Evolutionary conservation across 2,888 invertebrate species (phyloP).

Genomic region (Pegoplata infirma): DNA sequence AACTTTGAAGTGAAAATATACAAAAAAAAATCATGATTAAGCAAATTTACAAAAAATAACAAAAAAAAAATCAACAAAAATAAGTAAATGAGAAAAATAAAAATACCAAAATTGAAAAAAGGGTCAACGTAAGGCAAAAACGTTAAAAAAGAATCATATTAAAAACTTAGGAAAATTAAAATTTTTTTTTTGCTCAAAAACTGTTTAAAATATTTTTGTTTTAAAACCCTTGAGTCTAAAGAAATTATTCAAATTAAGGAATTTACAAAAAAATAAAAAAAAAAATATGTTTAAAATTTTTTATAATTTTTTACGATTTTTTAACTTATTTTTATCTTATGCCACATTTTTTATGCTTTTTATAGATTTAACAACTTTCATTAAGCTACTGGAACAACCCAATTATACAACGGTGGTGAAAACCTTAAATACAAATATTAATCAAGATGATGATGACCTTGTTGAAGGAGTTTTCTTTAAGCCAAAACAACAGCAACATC

Average conservation of each 20-base stretch:
- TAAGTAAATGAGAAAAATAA: too few relatives aligned
- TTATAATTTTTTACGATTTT: conserved; percentile 41
- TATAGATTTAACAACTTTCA: conserved; percentile 77
- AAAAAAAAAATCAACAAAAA: background rate
- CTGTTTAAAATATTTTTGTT: conserved; percentile 6
- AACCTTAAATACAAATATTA: conserved; percentile 75
- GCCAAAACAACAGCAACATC: conserved; percentile 19
- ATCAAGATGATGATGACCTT: conserved; percentile 68
- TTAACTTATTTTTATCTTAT: conserved; percentile 34
- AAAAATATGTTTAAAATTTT: conserved; percentile 36
- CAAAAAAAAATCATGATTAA: background rate
- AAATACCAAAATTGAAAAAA: background rate
- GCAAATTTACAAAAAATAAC: background rate
- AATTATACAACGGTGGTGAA: conserved; percentile 77
- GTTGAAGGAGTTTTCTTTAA: conserved; percentile 64
- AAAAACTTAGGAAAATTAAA: background rate
- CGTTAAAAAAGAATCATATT: background rate
- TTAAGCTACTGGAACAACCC: conserved; percentile 75
- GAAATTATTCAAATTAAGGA: background rate
- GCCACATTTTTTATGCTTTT: too few relatives aligned
- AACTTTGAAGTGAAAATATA: background rate
- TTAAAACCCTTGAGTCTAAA: too few relatives aligned
- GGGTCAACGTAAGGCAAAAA: background rate
- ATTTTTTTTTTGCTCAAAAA: background rate
- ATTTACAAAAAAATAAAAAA: too few relatives aligned